phyloP scores from a whole-genome alignment of 2,113 vertebrate species.

The Silurus glanis region DNA sequence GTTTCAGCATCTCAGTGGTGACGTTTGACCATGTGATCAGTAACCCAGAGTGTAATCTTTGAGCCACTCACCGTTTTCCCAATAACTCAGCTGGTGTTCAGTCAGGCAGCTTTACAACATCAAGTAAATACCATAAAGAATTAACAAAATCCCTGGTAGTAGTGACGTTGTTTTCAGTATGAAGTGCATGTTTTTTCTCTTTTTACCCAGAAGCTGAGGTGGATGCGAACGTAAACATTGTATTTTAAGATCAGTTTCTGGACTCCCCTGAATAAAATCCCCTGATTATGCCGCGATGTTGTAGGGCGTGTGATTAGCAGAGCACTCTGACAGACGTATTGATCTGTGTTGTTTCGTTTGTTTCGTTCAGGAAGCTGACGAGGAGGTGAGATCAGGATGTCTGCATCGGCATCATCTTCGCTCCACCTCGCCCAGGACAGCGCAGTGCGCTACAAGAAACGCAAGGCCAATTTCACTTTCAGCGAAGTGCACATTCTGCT shows the following conservation, averaged over 20 bases:
- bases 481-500: slow-evolving; percentile 77
- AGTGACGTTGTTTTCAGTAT: too few relatives aligned
- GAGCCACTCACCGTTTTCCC: not conserved
- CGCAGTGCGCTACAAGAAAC: slow-evolving; percentile 70
- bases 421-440: slow-evolving; percentile 59
- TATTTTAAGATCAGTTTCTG: not conserved
- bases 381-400: slow-evolving; percentile 64
- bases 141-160: not conserved
- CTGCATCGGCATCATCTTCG: slow-evolving; percentile 39
- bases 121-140: not conserved
- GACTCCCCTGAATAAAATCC: not conserved
- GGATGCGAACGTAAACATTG: not conserved
- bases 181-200: not conserved
- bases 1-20: too few relatives aligned
- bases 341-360: not conserved
- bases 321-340: not conserved
- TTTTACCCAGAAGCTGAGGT: not conserved
- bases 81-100: not conserved
- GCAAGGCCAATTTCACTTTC: slow-evolving; percentile 77
- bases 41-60: too few relatives aligned
- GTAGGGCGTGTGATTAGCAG: not conserved
- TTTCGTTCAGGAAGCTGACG: not conserved
- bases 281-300: not conserved
- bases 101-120: not conserved
- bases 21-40: too few relatives aligned